phyloP scores from a whole-genome alignment of 2,797 vertebrate genomes.

The Sebastes trivittatus region DNA sequence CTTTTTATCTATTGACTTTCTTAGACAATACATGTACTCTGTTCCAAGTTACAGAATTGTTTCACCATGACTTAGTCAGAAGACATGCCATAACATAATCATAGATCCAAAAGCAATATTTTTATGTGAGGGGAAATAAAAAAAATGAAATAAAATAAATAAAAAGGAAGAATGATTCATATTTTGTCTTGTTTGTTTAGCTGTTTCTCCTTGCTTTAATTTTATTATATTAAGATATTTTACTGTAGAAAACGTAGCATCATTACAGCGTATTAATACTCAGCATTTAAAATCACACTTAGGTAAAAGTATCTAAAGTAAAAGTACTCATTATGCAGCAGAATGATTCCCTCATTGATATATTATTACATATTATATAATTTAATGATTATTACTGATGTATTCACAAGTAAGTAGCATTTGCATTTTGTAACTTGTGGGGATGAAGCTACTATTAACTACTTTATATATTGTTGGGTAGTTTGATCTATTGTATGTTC shows the following conservation, averaged over 20 bases:
- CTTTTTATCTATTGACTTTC: background rate
- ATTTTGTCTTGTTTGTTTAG: too few species aligned
- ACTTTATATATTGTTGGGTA: background rate
- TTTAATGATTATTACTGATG: background rate
- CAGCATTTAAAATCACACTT: background rate
- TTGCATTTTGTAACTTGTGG: background rate
- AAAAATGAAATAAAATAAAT: too few species aligned
- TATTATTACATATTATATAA: background rate
- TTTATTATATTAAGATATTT: background rate
- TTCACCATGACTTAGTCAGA: too few species aligned
- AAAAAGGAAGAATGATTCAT: too few species aligned
- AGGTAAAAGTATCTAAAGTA: background rate
- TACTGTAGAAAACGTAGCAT: background rate
- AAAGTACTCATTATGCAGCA: background rate
- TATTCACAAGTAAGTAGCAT: background rate
- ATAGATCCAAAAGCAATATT: too few species aligned
- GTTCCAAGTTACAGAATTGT: too few species aligned
- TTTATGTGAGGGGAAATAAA: too few species aligned
- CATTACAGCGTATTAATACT: background rate
- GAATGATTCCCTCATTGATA: background rate
- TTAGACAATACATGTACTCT: too few species aligned
- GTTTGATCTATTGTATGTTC: background rate
- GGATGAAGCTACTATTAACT: background rate
- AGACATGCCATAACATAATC: too few species aligned
- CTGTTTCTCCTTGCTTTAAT: too few species aligned